phyloP scores from a whole-genome alignment of 2,113 vertebrate species.

The Amblyopsis rosae region DNA sequence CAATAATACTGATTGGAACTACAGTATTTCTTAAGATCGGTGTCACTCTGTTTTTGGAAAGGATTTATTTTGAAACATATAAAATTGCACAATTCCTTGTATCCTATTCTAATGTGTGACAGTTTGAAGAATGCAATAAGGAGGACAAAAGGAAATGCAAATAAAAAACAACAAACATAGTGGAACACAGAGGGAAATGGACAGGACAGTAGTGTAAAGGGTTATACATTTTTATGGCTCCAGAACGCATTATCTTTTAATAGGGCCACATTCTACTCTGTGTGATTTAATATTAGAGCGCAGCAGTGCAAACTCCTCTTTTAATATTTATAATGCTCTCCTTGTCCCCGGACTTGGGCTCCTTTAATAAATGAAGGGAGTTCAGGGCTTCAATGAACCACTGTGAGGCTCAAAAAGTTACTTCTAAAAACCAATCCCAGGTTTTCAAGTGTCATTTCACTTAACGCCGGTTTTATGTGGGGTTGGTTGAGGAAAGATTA shows the following conservation, averaged over 20 bases:
- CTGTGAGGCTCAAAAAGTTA: slow-evolving; percentile 9
- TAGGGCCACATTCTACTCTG: slow-evolving; percentile 70
- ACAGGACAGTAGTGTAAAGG: slow-evolving; percentile 14
- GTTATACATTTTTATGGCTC: slow-evolving; percentile 65
- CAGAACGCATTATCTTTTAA: slow-evolving; percentile 77
- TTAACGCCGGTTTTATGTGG: slow-evolving; percentile 6
- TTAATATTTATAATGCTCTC: slow-evolving; percentile 74
- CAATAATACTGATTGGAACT: too few species aligned
- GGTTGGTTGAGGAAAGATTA: not conserved
- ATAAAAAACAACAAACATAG: not conserved
- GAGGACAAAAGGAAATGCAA: not conserved
- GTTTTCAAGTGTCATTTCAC: slow-evolving; percentile 24
- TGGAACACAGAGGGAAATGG: not conserved
- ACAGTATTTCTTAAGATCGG: too few species aligned
- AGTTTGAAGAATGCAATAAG: slow-evolving; percentile 6
- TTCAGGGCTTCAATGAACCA: slow-evolving; percentile 47
- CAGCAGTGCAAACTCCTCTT: slow-evolving; percentile 70
- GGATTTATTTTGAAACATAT: too few species aligned
- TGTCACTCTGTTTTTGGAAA: too few species aligned
- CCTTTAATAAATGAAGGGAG: slow-evolving; percentile 70
- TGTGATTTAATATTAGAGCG: slow-evolving; percentile 72
- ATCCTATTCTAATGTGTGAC: too few species aligned
- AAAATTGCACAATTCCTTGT: too few species aligned
- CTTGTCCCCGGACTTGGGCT: slow-evolving; percentile 54
- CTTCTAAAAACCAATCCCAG: too few species aligned